Evolutionary conservation across 2,888 invertebrate species (phyloP), one percentile per base, ranked within the genome.

Genomic region (Melinaea marsaeus): DNA sequence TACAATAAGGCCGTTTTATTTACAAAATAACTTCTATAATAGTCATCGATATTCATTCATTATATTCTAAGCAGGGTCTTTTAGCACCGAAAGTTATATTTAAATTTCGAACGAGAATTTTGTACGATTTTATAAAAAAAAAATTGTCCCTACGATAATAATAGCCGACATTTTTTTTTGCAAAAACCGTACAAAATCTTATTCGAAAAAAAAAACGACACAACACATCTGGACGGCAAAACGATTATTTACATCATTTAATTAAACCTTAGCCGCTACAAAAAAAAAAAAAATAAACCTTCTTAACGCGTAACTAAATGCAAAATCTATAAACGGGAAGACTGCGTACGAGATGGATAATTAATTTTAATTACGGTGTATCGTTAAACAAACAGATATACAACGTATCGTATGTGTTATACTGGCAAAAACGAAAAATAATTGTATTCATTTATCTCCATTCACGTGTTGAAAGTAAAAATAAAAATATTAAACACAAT

Each of bases 261-360:
- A 33, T 45, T 46, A 58, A 22, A 46, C 58, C 64, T 65, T 62
- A 68, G 67, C 67, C 54, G 59, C 61, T 69, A 73, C 69, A 72
- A 72, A 75, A 79, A 68, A 65, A 79, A 73, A 69, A 72, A 72
- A 68, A 65, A 79, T 81, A 82, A 79, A 80, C 76, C 77, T 69
- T 73, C 82, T 83, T 88, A 86, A 74, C 70, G 74, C 70, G 65
- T 85, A 87, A 82, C 86, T 90, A 90, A 89, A 90, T 90, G 89
- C 89, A 88, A 83, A 81, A 83, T 78, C 79, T 85, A 86, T 82
- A 73, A 84, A 84, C 81, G 84, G 88, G 87, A 88, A 88, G 88
- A 88, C 87, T 80, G 80, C 22, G 22, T 76, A 71, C 77, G 78
- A 77, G 79, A 77, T 78, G 70, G 75, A 75, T 85, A 86, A 84